Base-by-base conservation (phyloP, 2,113 vertebrate species). In the Caranx melampygus region DNA sequence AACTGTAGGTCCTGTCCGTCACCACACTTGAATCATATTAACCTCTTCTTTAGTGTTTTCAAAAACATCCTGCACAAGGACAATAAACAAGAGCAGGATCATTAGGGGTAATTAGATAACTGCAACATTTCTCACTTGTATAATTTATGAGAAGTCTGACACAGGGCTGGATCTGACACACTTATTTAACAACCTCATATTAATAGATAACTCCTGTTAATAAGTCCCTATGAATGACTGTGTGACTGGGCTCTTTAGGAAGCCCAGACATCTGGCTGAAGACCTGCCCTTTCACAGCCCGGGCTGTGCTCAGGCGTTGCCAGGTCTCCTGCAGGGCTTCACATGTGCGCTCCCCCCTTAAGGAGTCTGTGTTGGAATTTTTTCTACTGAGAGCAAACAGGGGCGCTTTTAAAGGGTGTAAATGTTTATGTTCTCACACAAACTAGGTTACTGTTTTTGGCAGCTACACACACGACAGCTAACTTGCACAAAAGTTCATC, bases 381-480 rank as follows among this genome's bases (percentile, higher is more conserved):
- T 51, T 13, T 66, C 5, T 5, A 5, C 59, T 58, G 21, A 71
- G 71, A 75, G 80, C 77, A 78, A 71, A 78, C 58, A 44, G 20
- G 34, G 55, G 40, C 40, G 62, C 61, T 79, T 89, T 74, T 33
- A 85, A 81, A 26, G 60, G 35, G 65, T 77, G 79, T 58, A 79
- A 74, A 83, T 83, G 66, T 79, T 84, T 79, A 44, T 72, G 71
- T 67, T 72, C 20, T 75, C 59, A 44, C 21, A 21, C 21, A 85
- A 76, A 65, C 72, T 74, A 58, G 62, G 80, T 75, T 84, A 67
- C 64, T 64, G 73, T 59, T 78, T 85, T 82, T 78, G 74, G 81
- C 82, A 42, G 18, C 6, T 37, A 42, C 40, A 60, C 70, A 62
- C 70, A 74, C 62, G 69, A 70, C 21, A 9, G 42, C 55, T 63